Base-by-base conservation (phyloP, 2,888 invertebrate genomes). In the Hemaris fuciformis region DNA sequence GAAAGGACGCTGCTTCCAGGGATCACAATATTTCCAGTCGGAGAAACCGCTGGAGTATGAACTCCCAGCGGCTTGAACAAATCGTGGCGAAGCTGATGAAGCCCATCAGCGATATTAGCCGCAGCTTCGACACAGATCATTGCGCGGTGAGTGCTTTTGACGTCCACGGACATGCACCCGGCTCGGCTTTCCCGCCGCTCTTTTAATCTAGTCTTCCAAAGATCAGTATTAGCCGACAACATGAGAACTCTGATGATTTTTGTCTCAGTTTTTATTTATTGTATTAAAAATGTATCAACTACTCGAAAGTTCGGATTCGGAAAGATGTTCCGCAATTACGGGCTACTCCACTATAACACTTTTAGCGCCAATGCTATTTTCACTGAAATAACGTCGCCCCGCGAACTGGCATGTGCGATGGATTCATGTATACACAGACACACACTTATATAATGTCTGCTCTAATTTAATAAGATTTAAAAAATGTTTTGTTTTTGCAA, bases 21-120 rank as follows among this genome's bases (percentile, higher is more conserved):
- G 84, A 80, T 72, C 75, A 67, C 64, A 70, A 71, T 67, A 75
- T 80, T 71, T 84, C 85, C 75, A 80, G 74, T 66, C 83, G 88
- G 67, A 80, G 84, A 71, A 80, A 82, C 76, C 83, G 89, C 75
- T 91, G 88, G 88, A 91, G 90, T 70, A 91, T 91, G 90, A 88
- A 88, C 73, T 87, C 91, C 1, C 87, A 89, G 65, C 77, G 90
- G 68, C 71, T 92, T 46, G 91, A 91, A 62, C 84, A 87, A 68
- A 89, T 93, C 58, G 84, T 92, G 79, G 88, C 89, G 77, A 84
- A 85, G 84, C 75, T 93, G 82, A 89, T 91, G 87, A 84, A 77
- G 65, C 90, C 91, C 68, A 86, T 89, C 79, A 79, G 83, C 81
- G 87, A 89, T 75, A 72, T 79, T 77, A 85, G 85, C 73, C 85